Base-by-base conservation (phyloP, 2,113 vertebrate genomes). In the Dryoscopus gambensis region DNA sequence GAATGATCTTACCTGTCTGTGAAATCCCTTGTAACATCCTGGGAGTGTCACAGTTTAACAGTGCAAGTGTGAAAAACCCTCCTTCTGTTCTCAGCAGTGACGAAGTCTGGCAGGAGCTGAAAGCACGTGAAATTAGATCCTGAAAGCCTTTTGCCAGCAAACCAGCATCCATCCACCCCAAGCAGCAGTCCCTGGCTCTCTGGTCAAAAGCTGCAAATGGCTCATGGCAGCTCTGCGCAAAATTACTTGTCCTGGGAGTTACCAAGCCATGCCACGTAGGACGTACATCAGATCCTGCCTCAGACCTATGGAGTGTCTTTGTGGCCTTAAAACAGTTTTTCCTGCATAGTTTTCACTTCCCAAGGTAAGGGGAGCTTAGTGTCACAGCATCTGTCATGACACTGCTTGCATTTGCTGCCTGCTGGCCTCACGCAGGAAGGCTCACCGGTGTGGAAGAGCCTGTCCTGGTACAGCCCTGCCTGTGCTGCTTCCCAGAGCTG, bases 141-240 rank as follows among this genome's bases (percentile, higher is more conserved):
- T 85, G 78, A 50, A 70, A 94, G 78, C 39, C 39, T 85, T 90
- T 79, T 87, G 57, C 28, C 63, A 80, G 75, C 59, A 73, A 93
- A 80, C 11, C 10, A 42, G 50, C 85, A 73, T 86, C 69, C 21
- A 4, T 23, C 84, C 62, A 31, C 40, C 44, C 74, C 69, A 44
- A 63, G 81, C 39, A 75, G 65, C 87, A 63, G 31, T 44, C 24
- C 31, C 70, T 15, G 62, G 52, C 55, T 75, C 46, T 69, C 71
- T 52, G 67, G 53, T 49, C 63, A 42, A 44, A 85, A 89, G 28
- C 33, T 50, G 65, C 35, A 71, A 92, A 84, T 28, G 55, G 59
- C 25, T 87, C 33, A 21, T 1, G 14, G 55, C 60, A 78, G 52
- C 42, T 78, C 39, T 27, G 55, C 40, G 69, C 84, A 65, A 50